Evolutionary conservation across 1,140 invertebrate species (phyloP).

Genomic region (Diorhabda elongata): DNA sequence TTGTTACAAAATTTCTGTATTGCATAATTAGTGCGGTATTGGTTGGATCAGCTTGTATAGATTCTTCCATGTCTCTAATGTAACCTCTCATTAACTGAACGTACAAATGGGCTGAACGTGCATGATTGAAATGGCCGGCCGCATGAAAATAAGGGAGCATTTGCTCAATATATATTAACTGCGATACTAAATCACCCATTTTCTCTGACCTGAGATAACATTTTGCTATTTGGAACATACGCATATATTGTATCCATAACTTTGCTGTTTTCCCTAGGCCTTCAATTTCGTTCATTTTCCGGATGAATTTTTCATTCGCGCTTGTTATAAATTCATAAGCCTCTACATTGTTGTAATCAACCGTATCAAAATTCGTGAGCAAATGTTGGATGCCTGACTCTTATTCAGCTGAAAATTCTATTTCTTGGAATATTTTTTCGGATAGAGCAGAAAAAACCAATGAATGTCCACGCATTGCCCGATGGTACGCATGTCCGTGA

Average conservation of each 20-base stretch:
- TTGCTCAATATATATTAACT: slow-evolving; percentile 28
- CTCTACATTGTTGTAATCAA: not conserved
- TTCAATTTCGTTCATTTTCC: slow-evolving; percentile 13
- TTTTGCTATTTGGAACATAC: slow-evolving; percentile 33
- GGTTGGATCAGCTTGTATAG: not conserved
- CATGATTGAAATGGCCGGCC: slow-evolving; percentile 42
- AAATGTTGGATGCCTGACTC: not conserved
- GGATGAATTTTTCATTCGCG: slow-evolving; percentile 4
- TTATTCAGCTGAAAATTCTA: not conserved
- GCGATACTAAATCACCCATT: slow-evolving; percentile 40
- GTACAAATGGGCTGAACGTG: slow-evolving; percentile 43
- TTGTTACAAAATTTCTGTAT: no score
- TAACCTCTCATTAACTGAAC: slow-evolving; percentile 38
- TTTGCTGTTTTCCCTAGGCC: slow-evolving; percentile 33
- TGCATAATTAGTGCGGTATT: not conserved
- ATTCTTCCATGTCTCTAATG: slow-evolving; percentile 5
- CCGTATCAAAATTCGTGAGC: not conserved
- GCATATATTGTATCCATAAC: slow-evolving; percentile 43
- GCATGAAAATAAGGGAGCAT: slow-evolving; percentile 47
- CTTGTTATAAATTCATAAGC: not conserved
- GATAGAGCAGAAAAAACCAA: not conserved
- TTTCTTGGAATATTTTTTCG: not conserved
- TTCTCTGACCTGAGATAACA: slow-evolving; percentile 41
- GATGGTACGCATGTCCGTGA: not conserved
- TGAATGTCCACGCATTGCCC: not conserved